Evolutionary conservation across 2,888 invertebrate genomes (phyloP).

Genomic region (Tigriopus californicus): DNA sequence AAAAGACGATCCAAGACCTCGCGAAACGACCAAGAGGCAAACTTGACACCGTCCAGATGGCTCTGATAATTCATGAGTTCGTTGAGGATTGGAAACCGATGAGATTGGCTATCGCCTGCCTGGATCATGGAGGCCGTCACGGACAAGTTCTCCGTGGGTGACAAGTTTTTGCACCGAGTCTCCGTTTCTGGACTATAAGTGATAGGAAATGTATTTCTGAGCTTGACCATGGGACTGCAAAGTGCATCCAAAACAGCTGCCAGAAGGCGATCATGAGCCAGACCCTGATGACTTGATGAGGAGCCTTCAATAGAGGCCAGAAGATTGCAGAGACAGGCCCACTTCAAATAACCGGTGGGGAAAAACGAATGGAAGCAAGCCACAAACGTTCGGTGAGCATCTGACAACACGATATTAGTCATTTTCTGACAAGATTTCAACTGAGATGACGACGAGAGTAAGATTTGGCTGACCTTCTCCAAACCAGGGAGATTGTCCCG

Average conservation of each 20-base stretch:
- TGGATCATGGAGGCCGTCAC: slow-evolving; percentile 12
- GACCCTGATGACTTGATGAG: neutral
- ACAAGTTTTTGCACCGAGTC: slow-evolving; percentile 9
- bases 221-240: slow-evolving; percentile 52
- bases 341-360: slow-evolving; percentile 76
- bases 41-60: slow-evolving; percentile 23
- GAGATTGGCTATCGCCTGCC: neutral
- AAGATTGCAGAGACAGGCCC: slow-evolving; percentile 72
- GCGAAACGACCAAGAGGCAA: slow-evolving; percentile 42
- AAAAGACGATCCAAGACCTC: slow-evolving; percentile 65
- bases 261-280: slow-evolving; percentile 38
- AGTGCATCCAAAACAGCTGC: slow-evolving; percentile 67
- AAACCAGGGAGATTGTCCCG: slow-evolving; percentile 39
- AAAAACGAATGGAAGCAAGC: slow-evolving; percentile 89
- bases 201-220: slow-evolving; percentile 54
- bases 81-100: slow-evolving; percentile 14
- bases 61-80: slow-evolving; percentile 16
- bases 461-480: neutral
- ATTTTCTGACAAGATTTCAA: slow-evolving; percentile 17
- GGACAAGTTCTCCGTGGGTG: slow-evolving; percentile 15
- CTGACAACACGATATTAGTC: slow-evolving; percentile 45
- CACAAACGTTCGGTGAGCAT: slow-evolving; percentile 75
- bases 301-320: slow-evolving; percentile 26
- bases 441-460: neutral
- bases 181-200: slow-evolving; percentile 19